These are phyloP conservation scores for Porites evermanni DNA, from an alignment of 92 coral and sea anemone genomes.

Conservation along the genomic window DNA sequence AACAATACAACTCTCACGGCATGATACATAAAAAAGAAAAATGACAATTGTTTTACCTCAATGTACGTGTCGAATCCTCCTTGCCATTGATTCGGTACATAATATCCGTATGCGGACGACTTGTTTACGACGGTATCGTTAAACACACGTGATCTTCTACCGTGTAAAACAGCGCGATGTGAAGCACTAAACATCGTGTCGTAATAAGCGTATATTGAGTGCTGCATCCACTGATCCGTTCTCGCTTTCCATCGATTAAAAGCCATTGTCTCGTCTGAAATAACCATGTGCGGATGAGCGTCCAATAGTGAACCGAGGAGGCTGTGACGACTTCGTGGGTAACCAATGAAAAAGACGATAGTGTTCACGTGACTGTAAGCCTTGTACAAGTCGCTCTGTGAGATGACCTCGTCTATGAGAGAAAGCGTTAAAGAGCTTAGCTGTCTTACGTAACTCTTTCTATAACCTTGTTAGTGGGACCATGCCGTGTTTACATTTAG, in stretches of 20 bases:
- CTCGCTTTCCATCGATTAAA: slow-evolving; percentile 1
- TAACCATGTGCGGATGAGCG: slow-evolving; percentile 45
- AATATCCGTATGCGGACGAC: background rate
- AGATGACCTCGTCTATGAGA: background rate
- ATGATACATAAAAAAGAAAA: too few relatives aligned
- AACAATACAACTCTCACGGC: too few relatives aligned
- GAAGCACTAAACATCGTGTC: slow-evolving; percentile 14
- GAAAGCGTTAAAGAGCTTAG: background rate
- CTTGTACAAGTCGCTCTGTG: background rate
- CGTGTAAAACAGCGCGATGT: background rate
- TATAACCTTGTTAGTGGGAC: too few relatives aligned
- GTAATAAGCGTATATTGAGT: slow-evolving; percentile 6
- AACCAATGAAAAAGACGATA: slow-evolving; percentile 39
- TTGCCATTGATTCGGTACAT: slow-evolving; percentile 23
- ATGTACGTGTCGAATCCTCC: slow-evolving; percentile 23
- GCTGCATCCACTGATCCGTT: background rate
- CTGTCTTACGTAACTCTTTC: background rate
- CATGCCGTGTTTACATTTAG: too few relatives aligned
- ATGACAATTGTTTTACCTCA: slow-evolving; percentile 1
- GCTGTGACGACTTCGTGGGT: slow-evolving; percentile 36
- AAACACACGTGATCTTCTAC: slow-evolving; percentile 1
- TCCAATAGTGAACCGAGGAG: slow-evolving; percentile 23
- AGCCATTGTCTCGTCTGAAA: slow-evolving; percentile 30
- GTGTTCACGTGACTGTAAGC: slow-evolving; percentile 28
- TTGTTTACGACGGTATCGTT: slow-evolving; percentile 8